phyloP scores from a whole-genome alignment of 2,888 invertebrate genomes.

The Agrotis puta region DNA sequence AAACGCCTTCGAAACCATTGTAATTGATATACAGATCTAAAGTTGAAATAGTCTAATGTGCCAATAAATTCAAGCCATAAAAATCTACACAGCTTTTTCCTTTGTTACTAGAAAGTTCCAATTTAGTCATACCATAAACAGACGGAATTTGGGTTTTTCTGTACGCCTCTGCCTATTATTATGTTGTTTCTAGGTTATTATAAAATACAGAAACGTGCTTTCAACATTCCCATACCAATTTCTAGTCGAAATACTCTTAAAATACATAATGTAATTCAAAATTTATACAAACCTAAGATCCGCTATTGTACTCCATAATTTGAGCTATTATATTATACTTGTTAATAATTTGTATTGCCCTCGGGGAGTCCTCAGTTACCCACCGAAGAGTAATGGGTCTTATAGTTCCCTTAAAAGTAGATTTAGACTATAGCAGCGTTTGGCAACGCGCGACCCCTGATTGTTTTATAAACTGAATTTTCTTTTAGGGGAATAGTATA shows the following conservation, averaged over 20 bases:
- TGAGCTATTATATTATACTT: constrained; percentile 17
- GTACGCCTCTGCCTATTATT: no score
- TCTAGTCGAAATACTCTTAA: background rate
- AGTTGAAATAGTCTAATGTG: no score
- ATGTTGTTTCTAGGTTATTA: no score
- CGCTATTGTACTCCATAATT: background rate
- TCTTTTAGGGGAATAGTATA: no score
- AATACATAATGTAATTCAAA: background rate
- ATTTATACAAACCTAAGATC: constrained; percentile 9
- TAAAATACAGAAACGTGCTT: background rate
- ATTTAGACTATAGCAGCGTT: no score
- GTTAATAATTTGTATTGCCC: constrained; percentile 30
- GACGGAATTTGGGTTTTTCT: no score
- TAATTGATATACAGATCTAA: no score
- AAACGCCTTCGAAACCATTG: background rate
- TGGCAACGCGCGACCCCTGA: no score
- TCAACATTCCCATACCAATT: background rate
- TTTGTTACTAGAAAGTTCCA: no score
- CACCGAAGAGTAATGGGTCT: constrained; percentile 33
- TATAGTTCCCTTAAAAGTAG: constrained; percentile 12
- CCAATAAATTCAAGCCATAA: background rate
- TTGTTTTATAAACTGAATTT: no score
- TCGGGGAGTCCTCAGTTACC: constrained; percentile 27
- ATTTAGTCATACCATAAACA: no score
- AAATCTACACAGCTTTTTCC: background rate